Evolutionary conservation across 2,888 invertebrate species (phyloP).

Genomic region (Caenorhabditis virilis): DNA sequence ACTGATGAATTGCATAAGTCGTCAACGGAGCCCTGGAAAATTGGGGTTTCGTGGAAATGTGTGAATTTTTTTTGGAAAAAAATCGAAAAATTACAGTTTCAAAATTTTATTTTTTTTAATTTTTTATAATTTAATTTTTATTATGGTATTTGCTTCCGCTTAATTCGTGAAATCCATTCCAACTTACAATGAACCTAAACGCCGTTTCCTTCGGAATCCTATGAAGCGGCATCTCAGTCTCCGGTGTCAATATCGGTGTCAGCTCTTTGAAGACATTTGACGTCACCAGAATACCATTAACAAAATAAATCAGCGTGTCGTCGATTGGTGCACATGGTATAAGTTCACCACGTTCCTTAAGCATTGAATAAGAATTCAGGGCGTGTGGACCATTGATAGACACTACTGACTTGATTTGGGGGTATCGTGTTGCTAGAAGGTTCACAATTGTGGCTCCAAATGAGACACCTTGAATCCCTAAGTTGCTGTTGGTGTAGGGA

Average conservation of each 20-base stretch:
- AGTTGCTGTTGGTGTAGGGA: constrained; percentile 24
- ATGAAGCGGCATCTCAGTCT: constrained; percentile 30
- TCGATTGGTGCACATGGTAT: constrained; percentile 11
- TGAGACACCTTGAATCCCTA: constrained; percentile 47
- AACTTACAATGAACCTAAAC: constrained; percentile 38
- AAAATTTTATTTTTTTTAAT: not conserved
- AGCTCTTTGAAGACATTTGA: constrained; percentile 11
- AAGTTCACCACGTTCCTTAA: constrained; percentile 29
- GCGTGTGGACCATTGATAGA: constrained; percentile 43
- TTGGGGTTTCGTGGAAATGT: no score
- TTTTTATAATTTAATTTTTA: no score
- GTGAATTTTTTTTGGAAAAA: no score
- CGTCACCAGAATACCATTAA: constrained; percentile 26
- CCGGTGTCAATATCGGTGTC: constrained; percentile 10
- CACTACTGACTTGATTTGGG: constrained; percentile 32
- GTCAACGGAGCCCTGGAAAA: constrained; percentile 43
- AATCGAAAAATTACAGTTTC: no score
- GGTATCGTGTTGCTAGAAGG: constrained; percentile 27
- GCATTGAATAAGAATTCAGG: constrained; percentile 19
- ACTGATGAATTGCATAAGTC: constrained; percentile 38
- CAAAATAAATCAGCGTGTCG: constrained; percentile 9
- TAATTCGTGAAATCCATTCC: no score
- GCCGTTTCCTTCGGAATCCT: constrained; percentile 28
- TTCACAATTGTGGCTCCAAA: constrained; percentile 44
- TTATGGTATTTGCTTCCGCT: no score